phyloP scores from a whole-genome alignment of 53 echinoderm and acorn worm species.

The Echinometra lucunter region DNA sequence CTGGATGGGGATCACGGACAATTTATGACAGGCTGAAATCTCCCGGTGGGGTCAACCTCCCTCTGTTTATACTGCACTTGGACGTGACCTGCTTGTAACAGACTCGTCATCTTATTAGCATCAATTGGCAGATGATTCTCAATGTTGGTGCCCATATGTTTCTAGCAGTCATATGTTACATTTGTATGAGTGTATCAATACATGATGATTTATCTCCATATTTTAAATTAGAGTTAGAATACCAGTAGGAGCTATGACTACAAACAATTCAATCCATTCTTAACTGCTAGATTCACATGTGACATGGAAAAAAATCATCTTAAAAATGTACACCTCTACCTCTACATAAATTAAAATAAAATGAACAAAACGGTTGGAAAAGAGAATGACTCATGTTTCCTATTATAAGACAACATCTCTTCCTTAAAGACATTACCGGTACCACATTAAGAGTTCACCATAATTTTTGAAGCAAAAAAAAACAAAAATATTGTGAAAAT shows the following conservation, averaged over 20 bases:
- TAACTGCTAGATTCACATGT: background rate
- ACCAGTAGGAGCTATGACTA: background rate
- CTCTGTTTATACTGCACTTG: background rate
- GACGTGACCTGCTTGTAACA: background rate
- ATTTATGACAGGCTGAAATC: background rate
- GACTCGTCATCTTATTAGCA: slow-evolving; percentile 17
- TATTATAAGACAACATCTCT: background rate
- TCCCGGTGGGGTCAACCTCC: background rate
- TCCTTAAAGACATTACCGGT: too few species aligned
- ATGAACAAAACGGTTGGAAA: background rate
- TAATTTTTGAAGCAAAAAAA: too few species aligned
- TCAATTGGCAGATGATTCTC: background rate
- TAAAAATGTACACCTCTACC: background rate
- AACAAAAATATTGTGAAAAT: too few species aligned
- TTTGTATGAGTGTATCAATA: background rate
- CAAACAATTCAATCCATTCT: background rate
- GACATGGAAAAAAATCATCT: too few species aligned
- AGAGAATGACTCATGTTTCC: background rate
- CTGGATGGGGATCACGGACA: slow-evolving; percentile 1
- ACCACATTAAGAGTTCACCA: background rate
- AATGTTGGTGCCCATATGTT: background rate
- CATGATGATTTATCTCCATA: background rate
- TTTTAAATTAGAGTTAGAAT: background rate
- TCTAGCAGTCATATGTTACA: background rate
- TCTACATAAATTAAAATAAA: background rate